phyloP scores from a whole-genome alignment of 2,113 vertebrate species.

The Gasterosteus aculeatus region DNA sequence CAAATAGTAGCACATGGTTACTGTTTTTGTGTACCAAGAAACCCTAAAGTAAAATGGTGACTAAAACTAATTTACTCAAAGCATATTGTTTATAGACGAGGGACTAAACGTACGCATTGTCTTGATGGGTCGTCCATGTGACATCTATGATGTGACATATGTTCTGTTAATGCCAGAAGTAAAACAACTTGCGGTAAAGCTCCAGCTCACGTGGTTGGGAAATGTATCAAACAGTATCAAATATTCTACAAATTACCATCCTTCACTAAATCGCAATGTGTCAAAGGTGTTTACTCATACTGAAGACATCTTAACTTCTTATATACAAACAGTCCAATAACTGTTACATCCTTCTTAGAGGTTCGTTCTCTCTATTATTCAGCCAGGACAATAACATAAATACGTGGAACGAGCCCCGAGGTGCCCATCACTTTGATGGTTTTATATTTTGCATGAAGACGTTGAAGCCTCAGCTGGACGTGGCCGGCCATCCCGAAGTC shows the following conservation, averaged over 20 bases:
- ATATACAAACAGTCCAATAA: conserved; percentile 6
- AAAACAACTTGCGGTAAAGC: not conserved
- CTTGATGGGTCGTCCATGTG: conserved; percentile 6
- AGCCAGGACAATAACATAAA: conserved; percentile 5
- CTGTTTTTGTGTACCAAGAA: not conserved
- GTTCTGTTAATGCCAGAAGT: not conserved
- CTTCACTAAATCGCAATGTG: not conserved
- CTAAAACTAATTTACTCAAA: conserved; percentile 3
- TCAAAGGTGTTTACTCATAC: conserved; percentile 2
- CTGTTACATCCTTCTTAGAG: conserved; percentile 20
- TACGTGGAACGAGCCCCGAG: conserved; percentile 8
- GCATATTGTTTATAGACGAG: conserved; percentile 6
- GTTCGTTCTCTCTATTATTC: conserved; percentile 21
- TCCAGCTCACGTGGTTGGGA: not conserved
- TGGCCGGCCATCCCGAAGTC: conserved; percentile 42
- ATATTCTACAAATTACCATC: not conserved
- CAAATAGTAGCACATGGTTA: conserved; percentile 18
- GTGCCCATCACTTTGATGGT: conserved; percentile 9
- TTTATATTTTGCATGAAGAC: conserved; percentile 33
- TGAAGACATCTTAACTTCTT: conserved; percentile 4
- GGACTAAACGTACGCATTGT: not conserved
- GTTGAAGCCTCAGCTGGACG: conserved; percentile 29
- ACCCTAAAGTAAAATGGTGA: not conserved
- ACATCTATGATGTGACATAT: not conserved
- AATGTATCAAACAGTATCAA: conserved; percentile 7